Evolutionary conservation across 2,113 vertebrate genomes (phyloP).

Genomic region (Puntigrus tetrazona): DNA sequence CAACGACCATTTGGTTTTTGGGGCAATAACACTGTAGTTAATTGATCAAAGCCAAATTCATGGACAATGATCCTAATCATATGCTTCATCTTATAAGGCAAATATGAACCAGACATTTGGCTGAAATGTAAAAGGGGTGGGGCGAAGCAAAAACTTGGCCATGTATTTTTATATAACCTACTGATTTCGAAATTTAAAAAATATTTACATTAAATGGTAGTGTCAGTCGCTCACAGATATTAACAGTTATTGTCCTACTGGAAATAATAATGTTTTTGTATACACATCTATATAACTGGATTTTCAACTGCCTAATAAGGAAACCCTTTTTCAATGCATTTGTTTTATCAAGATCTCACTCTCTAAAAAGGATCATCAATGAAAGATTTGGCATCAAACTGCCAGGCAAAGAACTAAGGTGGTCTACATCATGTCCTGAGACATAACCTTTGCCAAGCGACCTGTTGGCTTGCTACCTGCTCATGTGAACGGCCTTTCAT

Average conservation of each 20-base stretch:
- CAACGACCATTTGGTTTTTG: not conserved
- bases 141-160: not conserved
- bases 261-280: not conserved
- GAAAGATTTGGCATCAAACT: constrained; percentile 5
- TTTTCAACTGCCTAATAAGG: not conserved
- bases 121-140: constrained; percentile 7
- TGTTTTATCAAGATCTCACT: not conserved
- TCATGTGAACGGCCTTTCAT: constrained; percentile 22
- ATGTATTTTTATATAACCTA: not conserved
- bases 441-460: constrained; percentile 1
- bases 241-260: not conserved
- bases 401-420: not conserved
- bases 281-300: not conserved
- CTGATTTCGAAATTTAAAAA: not conserved
- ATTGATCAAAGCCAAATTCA: not conserved
- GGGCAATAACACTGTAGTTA: not conserved
- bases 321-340: not conserved
- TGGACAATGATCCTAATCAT: not conserved
- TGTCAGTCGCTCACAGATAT: not conserved
- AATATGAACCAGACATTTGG: constrained; percentile 59
- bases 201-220: not conserved
- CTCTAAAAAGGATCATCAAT: not conserved
- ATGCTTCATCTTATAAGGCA: constrained; percentile 67
- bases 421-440: constrained; percentile 2
- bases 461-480: constrained; percentile 20